These are phyloP conservation scores for Epicampocera succincta DNA, from an alignment of 2,888 invertebrate genomes.

Conservation along the genomic window DNA sequence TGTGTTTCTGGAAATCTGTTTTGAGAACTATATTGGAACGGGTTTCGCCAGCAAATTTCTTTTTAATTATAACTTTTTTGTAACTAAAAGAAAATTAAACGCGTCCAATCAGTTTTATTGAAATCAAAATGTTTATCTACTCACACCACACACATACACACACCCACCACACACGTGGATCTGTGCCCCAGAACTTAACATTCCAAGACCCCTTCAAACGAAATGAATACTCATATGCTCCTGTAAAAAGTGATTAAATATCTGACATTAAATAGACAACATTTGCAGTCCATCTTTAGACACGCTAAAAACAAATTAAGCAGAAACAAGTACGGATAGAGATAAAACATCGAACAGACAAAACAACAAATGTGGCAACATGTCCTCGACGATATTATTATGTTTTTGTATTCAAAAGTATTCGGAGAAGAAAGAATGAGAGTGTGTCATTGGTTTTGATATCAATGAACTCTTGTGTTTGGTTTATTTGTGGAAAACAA, in stretches of 20 bases:
- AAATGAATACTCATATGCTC: slow-evolving; percentile 22
- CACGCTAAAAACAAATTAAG: slow-evolving; percentile 69
- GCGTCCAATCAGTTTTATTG: slow-evolving; percentile 4
- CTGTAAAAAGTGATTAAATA: slow-evolving; percentile 60
- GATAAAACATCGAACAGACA: slow-evolving; percentile 29
- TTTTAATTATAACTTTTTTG: background rate
- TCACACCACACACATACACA: background rate
- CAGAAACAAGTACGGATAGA: slow-evolving; percentile 42
- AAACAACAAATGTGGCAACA: slow-evolving; percentile 28
- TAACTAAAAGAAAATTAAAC: background rate
- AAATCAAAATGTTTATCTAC: slow-evolving; percentile 2
- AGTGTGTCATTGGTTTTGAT: slow-evolving; percentile 55
- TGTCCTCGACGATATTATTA: slow-evolving; percentile 46
- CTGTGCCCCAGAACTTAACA: background rate
- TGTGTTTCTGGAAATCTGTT: too few relatives aligned
- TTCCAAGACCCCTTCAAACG: background rate
- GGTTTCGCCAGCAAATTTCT: too few relatives aligned
- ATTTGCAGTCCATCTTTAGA: slow-evolving; percentile 67
- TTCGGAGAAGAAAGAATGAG: slow-evolving; percentile 9
- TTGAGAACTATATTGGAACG: too few relatives aligned
- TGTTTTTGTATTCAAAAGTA: slow-evolving; percentile 2
- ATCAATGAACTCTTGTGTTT: slow-evolving; percentile 64
- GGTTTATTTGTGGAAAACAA: slow-evolving; percentile 67
- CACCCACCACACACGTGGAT: too few relatives aligned
- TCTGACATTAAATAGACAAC: slow-evolving; percentile 69